Conservation (phyloP, 2,888 invertebrate species). For the Clivina fossor region DNA sequence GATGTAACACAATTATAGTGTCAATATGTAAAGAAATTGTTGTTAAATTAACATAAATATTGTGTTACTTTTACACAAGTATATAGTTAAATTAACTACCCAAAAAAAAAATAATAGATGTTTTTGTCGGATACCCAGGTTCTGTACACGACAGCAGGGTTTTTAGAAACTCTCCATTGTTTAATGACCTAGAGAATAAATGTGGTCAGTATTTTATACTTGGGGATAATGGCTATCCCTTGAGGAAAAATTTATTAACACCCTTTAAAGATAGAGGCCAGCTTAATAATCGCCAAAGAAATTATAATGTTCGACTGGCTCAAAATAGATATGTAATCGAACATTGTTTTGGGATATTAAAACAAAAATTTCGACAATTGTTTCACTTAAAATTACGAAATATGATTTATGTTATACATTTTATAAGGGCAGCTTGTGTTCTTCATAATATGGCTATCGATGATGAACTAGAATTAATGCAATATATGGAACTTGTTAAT, state of each 20-base stretch:
- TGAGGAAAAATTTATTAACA: constrained; percentile 24
- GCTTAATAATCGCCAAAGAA: constrained; percentile 29
- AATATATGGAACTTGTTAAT: background rate
- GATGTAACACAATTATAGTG: too few species aligned
- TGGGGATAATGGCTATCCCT: constrained; percentile 35
- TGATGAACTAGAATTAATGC: background rate
- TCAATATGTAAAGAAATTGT: too few species aligned
- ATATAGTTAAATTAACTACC: too few species aligned
- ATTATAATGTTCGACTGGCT: constrained; percentile 33
- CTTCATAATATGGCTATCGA: background rate
- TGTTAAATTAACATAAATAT: too few species aligned
- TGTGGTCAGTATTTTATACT: constrained; percentile 30
- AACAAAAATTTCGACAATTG: constrained; percentile 30
- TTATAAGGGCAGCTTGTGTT: background rate
- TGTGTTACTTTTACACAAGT: too few species aligned
- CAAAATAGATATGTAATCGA: constrained; percentile 33
- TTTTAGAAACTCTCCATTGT: constrained; percentile 25
- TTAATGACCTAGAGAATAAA: constrained; percentile 16
- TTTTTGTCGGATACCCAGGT: constrained; percentile 20
- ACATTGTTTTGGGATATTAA: constrained; percentile 29
- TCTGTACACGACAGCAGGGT: constrained; percentile 28
- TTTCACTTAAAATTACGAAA: background rate
- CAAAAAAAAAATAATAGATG: constrained; percentile 21
- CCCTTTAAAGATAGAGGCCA: constrained; percentile 37
- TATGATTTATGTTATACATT: background rate